phyloP scores from a whole-genome alignment of 2,113 vertebrate genomes.

The Monarcha castaneiventris region DNA sequence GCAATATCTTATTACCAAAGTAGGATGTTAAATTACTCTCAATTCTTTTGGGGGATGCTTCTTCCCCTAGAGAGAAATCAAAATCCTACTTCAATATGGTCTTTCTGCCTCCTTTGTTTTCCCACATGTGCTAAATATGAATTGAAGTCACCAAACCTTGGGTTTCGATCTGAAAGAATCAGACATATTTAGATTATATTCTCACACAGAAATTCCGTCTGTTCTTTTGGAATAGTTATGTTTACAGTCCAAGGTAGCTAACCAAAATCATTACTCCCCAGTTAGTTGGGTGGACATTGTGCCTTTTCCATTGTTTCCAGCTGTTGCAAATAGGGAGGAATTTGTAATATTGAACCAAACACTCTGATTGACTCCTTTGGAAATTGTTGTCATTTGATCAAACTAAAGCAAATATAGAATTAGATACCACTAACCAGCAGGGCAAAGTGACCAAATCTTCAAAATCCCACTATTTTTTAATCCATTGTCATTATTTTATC shows the following conservation, averaged over 20 bases:
- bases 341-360: neutral
- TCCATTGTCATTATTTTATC: neutral
- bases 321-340: neutral
- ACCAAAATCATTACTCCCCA: neutral
- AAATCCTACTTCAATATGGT: neutral
- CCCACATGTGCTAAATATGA: fast-evolving
- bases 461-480: neutral
- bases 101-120: neutral
- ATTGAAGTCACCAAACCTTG: neutral
- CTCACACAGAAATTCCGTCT: neutral
- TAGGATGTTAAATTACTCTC: neutral
- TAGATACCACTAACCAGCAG: neutral
- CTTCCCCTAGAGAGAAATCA: neutral
- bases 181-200: neutral
- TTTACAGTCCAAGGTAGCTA: neutral
- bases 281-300: neutral
- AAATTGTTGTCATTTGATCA: neutral
- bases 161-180: neutral
- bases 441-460: neutral
- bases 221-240: neutral
- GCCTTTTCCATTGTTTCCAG: neutral
- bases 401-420: neutral
- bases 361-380: neutral
- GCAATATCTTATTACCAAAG: neutral
- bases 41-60: neutral